Base-by-base conservation (phyloP, 35 echinoderm and acorn worm species). In the Chiridota heheva region DNA sequence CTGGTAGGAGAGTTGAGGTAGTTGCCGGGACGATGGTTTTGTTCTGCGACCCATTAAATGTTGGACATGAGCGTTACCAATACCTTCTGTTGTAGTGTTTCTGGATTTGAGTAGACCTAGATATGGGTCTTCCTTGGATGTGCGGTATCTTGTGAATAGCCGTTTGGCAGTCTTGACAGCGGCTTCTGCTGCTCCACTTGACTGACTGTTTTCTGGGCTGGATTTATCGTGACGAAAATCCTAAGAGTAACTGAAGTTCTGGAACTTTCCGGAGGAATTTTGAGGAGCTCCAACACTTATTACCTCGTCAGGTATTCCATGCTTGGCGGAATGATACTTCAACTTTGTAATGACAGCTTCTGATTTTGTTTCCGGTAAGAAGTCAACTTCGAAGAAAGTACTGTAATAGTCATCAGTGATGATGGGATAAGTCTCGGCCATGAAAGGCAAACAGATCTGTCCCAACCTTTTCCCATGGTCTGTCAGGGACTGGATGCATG, bases 301-400 rank as follows among this genome's bases (percentile, higher is more conserved):
- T 20, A 78, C 29, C 16, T 25, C 20, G 26, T 58, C 55, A 58
- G 74, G 74, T 17, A 78, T 57, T 15, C 45, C 45, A 78, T 58
- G 51, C 40, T 53, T 56, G 46, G 44, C 74, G 39, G 60, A 78
- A 12, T 57, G 47, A 16, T 55, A 35, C 7, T 78, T 27, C 49
- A 29, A 37, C 65, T 69, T 60, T 12, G 13, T 38, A 18, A 59
- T 78, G 34, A 78, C 74, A 4, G 47, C 55, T 32, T 56, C 29
- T 4, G 47, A 78, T 58, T 45, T 32, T 29, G 55, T 78, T 31
- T 15, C 27, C 24, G 60, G 39, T 44, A 81, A 29, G 0, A 44
- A 64, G 53, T 81, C 78, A 12, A 81, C 58, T 67, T 81, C 78
- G 37, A 81, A 81, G 60, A 64, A 81, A 39, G n/a, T n/a, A n/a